Conservation (phyloP, 2,888 invertebrate genomes). For the Hanleya hanleyi region DNA sequence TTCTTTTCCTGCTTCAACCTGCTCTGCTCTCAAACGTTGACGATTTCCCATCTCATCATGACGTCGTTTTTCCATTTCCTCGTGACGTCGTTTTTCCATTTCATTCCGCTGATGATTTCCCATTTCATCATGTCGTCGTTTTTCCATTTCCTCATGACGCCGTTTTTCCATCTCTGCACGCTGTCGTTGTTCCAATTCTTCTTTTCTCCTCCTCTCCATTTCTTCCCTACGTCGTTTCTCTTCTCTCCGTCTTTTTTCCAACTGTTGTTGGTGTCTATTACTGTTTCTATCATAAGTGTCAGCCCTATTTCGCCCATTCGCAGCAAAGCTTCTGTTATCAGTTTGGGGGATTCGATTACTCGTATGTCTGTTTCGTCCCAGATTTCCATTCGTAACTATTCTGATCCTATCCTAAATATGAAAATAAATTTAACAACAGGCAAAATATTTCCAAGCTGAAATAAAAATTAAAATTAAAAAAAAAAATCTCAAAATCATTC, state of each 20-base stretch:
- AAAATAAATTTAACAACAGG: too few relatives aligned
- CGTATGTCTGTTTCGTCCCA: not conserved
- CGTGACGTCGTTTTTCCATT: not conserved
- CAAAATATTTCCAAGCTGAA: too few relatives aligned
- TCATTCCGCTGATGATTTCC: not conserved
- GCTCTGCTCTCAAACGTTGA: not conserved
- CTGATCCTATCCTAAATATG: not conserved
- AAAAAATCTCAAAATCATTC: too few relatives aligned
- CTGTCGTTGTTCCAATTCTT: not conserved
- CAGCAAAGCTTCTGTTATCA: not conserved
- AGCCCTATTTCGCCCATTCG: not conserved
- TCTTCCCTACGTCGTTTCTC: not conserved
- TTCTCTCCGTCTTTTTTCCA: not conserved
- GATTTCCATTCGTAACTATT: not conserved
- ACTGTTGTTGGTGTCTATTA: not conserved
- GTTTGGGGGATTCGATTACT: not conserved
- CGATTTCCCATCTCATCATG: not conserved
- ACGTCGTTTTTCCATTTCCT: not conserved
- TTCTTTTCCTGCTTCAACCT: not conserved
- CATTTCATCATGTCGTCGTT: not conserved
- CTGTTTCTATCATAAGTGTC: not conserved
- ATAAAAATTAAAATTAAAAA: too few relatives aligned
- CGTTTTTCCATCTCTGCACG: not conserved
- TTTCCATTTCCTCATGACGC: not conserved
- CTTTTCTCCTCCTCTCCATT: not conserved